phyloP scores from a whole-genome alignment of 2,888 invertebrate species.

The Mesodorylaimus sp. region DNA sequence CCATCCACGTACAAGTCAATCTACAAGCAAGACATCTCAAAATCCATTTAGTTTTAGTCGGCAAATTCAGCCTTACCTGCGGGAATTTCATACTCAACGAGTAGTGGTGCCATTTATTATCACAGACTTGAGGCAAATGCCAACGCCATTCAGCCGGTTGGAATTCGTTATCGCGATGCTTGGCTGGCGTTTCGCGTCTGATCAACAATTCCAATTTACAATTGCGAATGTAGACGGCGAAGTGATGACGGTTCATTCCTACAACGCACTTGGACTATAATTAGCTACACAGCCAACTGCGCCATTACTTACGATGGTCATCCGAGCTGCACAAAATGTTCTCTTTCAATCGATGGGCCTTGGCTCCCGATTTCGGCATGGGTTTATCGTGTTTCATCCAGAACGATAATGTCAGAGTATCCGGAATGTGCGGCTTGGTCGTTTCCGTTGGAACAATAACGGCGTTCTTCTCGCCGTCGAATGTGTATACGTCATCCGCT shows the following conservation, averaged over 20 bases:
- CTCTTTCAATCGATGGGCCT: slow-evolving; percentile 60
- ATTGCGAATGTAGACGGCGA: slow-evolving; percentile 86
- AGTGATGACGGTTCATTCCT: slow-evolving; percentile 99
- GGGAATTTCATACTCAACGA: slow-evolving; percentile 80
- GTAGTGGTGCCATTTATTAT: slow-evolving; percentile 97
- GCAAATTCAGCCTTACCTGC: slow-evolving; percentile 25
- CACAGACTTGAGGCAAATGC: slow-evolving; percentile 86
- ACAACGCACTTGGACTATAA: no score
- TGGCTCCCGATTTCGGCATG: slow-evolving; percentile 48
- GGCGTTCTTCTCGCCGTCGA: slow-evolving; percentile 74
- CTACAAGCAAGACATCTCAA: slow-evolving; percentile 17
- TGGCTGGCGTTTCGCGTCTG: slow-evolving; percentile 48
- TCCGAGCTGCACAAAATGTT: slow-evolving; percentile 91
- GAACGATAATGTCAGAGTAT: slow-evolving; percentile 61
- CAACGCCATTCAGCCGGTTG: slow-evolving; percentile 96
- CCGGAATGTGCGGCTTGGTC: slow-evolving; percentile 35
- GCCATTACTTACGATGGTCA: slow-evolving; percentile 78
- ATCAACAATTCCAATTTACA: slow-evolving; percentile 82
- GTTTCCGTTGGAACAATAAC: slow-evolving; percentile 59
- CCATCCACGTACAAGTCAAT: slow-evolving; percentile 62
- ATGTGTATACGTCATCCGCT: slow-evolving; percentile 89
- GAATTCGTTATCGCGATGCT: slow-evolving; percentile 28
- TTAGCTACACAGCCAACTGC: no score
- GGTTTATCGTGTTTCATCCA: slow-evolving; percentile 84
- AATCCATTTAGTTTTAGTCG: neutral